Percentiles rank a stretch among this genome's conserved stretches.
phyloP scores from a whole-genome alignment of 2,888 invertebrate genomes.

The Sesia apiformis region DNA sequence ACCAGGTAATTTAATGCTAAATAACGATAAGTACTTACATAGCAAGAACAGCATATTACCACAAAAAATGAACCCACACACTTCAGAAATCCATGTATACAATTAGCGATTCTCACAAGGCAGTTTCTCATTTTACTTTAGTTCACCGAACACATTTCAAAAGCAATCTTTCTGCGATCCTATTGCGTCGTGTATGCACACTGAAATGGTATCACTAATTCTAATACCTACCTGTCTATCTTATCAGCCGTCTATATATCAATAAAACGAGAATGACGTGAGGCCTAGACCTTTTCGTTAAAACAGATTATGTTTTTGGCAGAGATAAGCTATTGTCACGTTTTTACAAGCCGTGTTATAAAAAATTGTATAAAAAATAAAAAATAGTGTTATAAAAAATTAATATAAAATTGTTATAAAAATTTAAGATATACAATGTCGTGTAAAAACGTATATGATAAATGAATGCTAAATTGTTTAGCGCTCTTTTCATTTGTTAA shows the following conservation, averaged over 20 bases:
- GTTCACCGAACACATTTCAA: not conserved
- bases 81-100: slow-evolving; percentile 7
- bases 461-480: too few species aligned
- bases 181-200: not conserved
- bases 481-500: too few species aligned
- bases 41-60: slow-evolving; percentile 32
- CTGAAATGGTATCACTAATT: not conserved
- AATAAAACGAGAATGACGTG: slow-evolving; percentile 27
- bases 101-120: not conserved
- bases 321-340: too few species aligned
- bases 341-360: too few species aligned
- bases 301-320: too few species aligned
- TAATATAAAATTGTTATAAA: too few species aligned
- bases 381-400: too few species aligned
- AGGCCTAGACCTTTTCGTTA: slow-evolving; percentile 20
- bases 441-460: too few species aligned
- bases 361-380: too few species aligned
- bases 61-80: slow-evolving; percentile 24
- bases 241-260: slow-evolving; percentile 57
- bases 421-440: too few species aligned
- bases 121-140: not conserved
- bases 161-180: too few species aligned
- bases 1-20: too few species aligned
- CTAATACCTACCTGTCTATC: slow-evolving; percentile 22
- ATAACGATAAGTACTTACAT: slow-evolving; percentile 28